Percentiles rank a stretch among this genome's conserved stretches.
These are phyloP conservation scores for Lophotis ruficrista DNA, from an alignment of 2,113 vertebrate genomes.

Conservation along the genomic window DNA sequence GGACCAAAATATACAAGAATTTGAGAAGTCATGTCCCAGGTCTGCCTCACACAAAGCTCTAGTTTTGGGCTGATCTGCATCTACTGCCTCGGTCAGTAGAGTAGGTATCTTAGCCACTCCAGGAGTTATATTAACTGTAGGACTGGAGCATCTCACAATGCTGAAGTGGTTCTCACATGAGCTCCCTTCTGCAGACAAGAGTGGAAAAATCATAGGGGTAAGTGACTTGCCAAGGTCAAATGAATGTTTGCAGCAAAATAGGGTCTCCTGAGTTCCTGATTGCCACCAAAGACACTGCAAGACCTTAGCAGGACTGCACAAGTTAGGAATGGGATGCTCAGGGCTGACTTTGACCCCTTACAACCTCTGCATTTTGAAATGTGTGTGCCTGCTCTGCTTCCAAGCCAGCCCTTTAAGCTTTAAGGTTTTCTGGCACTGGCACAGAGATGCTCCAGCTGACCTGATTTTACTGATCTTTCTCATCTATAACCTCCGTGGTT, in stretches of 20 bases:
- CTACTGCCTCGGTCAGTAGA: not conserved
- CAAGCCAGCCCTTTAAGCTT: not conserved
- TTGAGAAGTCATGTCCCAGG: not conserved
- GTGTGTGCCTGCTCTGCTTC: not conserved
- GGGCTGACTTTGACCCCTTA: not conserved
- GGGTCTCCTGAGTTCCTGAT: not conserved
- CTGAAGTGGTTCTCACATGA: not conserved
- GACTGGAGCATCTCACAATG: fast-evolving
- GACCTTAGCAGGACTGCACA: not conserved
- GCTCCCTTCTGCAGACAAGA: not conserved
- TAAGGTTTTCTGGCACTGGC: not conserved
- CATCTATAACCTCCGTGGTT: not conserved
- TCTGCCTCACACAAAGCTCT: not conserved
- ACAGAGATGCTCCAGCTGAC: not conserved
- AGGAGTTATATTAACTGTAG: not conserved
- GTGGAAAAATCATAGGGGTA: not conserved
- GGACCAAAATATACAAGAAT: not conserved
- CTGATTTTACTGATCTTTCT: conserved; percentile 10
- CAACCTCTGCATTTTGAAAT: not conserved
- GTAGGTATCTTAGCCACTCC: not conserved
- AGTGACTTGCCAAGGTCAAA: not conserved
- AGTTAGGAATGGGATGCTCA: not conserved
- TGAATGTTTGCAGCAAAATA: not conserved
- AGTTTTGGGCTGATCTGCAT: not conserved
- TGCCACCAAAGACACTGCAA: not conserved